phyloP scores from a whole-genome alignment of 1,140 invertebrate genomes.

The Drosophila prosaltans region DNA sequence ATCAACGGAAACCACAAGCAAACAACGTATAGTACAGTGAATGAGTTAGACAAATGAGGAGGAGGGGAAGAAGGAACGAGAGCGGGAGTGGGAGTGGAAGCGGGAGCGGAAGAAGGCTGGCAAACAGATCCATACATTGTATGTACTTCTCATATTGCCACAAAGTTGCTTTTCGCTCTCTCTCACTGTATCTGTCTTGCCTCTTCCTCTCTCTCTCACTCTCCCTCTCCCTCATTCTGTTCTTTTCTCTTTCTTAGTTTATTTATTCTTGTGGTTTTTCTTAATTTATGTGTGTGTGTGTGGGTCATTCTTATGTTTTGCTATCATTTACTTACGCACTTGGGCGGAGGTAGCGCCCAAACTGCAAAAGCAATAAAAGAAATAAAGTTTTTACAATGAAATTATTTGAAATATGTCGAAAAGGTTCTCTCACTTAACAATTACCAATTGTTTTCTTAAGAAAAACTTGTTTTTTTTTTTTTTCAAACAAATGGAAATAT shows the following conservation, averaged over 20 bases:
- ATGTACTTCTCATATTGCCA: conserved; percentile 1
- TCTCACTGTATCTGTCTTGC: background rate
- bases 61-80: background rate
- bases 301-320: too few relatives aligned
- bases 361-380: too few relatives aligned
- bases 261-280: background rate
- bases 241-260: background rate
- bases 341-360: too few relatives aligned
- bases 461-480: too few relatives aligned
- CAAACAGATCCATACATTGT: conserved; percentile 30
- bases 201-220: background rate
- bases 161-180: background rate
- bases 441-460: too few relatives aligned
- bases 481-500: too few relatives aligned
- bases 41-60: background rate
- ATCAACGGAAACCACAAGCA: conserved; percentile 20
- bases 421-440: too few relatives aligned
- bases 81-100: background rate
- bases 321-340: too few relatives aligned
- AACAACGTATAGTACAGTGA: conserved; percentile 20
- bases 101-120: background rate
- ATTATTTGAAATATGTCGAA: too few relatives aligned
- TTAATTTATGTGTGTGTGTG: background rate
- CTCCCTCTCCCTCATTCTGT: background rate
- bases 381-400: too few relatives aligned